Percentiles rank a stretch among this genome's conserved stretches.
Evolutionary conservation across 2,888 invertebrate species (phyloP).

Genomic region (Stenurella melanura): DNA sequence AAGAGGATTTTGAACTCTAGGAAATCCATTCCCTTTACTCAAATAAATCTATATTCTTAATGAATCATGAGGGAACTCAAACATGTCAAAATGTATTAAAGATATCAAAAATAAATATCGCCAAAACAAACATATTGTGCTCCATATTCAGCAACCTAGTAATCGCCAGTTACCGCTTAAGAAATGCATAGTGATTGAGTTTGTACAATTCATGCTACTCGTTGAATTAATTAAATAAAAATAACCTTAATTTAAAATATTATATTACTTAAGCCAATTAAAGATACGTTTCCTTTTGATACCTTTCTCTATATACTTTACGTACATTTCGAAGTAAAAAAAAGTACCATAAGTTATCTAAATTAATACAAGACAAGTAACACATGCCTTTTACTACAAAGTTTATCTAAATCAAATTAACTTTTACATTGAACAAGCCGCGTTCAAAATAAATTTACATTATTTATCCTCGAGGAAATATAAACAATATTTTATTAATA

Average conservation of each 20-base stretch:
- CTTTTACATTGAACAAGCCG: slow-evolving; percentile 16
- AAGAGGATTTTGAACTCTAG: too few species aligned
- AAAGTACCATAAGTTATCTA: slow-evolving; percentile 13
- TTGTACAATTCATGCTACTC: too few species aligned
- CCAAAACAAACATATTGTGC: too few species aligned
- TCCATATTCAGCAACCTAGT: too few species aligned
- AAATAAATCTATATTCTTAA: too few species aligned
- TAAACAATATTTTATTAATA: background rate
- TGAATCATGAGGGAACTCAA: too few species aligned
- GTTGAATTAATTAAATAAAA: background rate
- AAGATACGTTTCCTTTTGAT: slow-evolving; percentile 11
- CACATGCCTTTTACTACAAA: slow-evolving; percentile 17
- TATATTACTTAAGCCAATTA: background rate
- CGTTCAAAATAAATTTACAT: slow-evolving; percentile 20
- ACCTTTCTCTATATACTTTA: slow-evolving; percentile 24
- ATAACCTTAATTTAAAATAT: background rate
- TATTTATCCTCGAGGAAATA: background rate
- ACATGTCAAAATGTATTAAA: too few species aligned
- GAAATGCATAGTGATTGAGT: too few species aligned
- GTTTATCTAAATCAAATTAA: slow-evolving; percentile 33
- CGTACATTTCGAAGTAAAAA: background rate
- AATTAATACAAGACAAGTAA: slow-evolving; percentile 18
- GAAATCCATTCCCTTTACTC: too few species aligned
- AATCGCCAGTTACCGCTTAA: too few species aligned
- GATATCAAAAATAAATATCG: too few species aligned